Evolutionary conservation across 2,888 invertebrate genomes (phyloP), one percentile per base, ranked within the genome.

Genomic region (Nephrotoma guestfalica): DNA sequence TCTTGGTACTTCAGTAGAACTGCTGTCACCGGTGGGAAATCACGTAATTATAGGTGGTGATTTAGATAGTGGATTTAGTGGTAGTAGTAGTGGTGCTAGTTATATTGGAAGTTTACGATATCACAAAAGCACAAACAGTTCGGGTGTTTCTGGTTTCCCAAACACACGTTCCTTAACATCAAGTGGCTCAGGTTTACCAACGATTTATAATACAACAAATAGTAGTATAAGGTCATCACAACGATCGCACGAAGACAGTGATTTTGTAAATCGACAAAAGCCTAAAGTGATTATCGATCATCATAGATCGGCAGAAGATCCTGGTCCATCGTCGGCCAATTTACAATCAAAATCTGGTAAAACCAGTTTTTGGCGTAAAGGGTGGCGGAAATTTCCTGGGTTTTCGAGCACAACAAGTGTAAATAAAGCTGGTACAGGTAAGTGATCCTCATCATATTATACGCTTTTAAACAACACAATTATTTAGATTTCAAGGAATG

Each of bases 1-100:
- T 88, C 94, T 94, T 87, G 94, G 94, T 87, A 95, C 95, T 40
- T 95, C 95, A 4, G 95, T 95, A 90, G 95, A 95, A 89, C 92
- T 95, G 88, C 92, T 95, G 88, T 95, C 95, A 85, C 95, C 95
- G 47, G 93, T 94, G 88, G 93, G 93, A 89, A 93, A 94, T 87
- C 93, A 94, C 86, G 89, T 88, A 30, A 89, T 89, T 90, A 71
- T 71, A 30, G 71, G 71, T 71, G 88, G 91, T 89, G 95, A 95
- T 91, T 93, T 96, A 90, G 96, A 96, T 91, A 96, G 96, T 91
- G 96, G 96, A 86, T 96, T 96, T 91, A 96, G 96, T 91, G 96
- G 96, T 89, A 96, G 96, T 91, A 96, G 95, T 90, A 95, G 94
- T 90, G 96, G 96, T 89, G 96, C 96, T 88, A 96, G 96, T 92